phyloP scores from a whole-genome alignment of 2,113 vertebrate genomes.

The Erythrocercus mccallii region DNA sequence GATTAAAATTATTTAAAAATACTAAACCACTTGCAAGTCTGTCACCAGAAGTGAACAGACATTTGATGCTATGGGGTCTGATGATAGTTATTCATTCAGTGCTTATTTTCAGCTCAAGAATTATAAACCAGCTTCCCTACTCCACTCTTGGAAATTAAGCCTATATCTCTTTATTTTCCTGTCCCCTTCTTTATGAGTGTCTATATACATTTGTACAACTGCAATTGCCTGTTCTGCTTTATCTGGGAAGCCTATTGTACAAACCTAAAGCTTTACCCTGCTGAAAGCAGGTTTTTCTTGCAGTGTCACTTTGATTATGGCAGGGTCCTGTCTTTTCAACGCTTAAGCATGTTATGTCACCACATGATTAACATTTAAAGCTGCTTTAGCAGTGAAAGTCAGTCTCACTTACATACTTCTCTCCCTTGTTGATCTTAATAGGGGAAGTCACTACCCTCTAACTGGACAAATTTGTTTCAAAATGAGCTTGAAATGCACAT shows the following conservation, averaged over 20 bases:
- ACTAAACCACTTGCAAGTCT: background rate
- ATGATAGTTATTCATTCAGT: background rate
- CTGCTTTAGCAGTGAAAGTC: background rate
- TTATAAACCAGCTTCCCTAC: background rate
- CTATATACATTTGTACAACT: background rate
- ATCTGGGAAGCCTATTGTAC: constrained; percentile 29
- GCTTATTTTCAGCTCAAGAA: background rate
- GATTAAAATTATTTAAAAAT: background rate
- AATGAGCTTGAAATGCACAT: background rate
- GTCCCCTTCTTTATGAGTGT: background rate
- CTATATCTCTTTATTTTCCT: background rate
- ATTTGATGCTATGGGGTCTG: background rate
- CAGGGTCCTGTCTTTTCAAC: constrained; percentile 11
- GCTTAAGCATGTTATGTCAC: background rate
- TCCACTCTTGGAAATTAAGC: background rate
- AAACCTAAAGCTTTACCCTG: constrained; percentile 14
- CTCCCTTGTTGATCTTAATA: background rate
- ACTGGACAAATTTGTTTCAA: constrained; percentile 17
- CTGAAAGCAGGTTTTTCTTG: background rate
- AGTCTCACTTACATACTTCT: background rate
- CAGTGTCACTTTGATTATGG: constrained; percentile 12
- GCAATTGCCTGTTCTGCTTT: background rate
- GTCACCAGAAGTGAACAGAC: background rate
- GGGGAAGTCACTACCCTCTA: background rate
- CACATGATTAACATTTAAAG: constrained; percentile 24